Evolutionary conservation across 2,888 invertebrate species (phyloP).

Genomic region (Plebejus melissa): DNA sequence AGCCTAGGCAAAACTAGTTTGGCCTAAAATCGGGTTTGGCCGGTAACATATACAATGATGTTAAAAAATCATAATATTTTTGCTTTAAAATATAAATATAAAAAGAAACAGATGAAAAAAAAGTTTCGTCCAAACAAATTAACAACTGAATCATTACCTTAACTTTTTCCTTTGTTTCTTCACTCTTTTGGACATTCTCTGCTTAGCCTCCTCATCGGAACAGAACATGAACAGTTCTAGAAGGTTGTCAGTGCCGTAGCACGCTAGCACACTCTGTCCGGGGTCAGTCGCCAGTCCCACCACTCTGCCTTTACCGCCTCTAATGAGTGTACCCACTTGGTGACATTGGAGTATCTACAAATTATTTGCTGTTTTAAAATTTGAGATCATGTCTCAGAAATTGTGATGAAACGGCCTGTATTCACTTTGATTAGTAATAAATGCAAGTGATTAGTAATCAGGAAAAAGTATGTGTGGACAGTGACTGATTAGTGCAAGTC

Average conservation of each 20-base stretch:
- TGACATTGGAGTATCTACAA: conserved; percentile 81
- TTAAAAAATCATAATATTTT: too few species aligned
- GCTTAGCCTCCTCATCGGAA: conserved; percentile 85
- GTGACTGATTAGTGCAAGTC: too few species aligned
- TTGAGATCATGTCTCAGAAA: not conserved
- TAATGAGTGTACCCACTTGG: conserved; percentile 88
- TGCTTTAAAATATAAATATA: too few species aligned
- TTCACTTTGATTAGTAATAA: too few species aligned
- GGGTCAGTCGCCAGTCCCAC: conserved; percentile 85
- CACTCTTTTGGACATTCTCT: conserved; percentile 85
- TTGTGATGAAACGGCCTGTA: too few species aligned
- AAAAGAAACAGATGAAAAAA: too few species aligned
- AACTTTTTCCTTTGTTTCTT: conserved; percentile 85
- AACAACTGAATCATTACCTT: conserved; percentile 45
- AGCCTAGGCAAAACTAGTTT: too few species aligned
- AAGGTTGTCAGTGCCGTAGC: conserved; percentile 89
- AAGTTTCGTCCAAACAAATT: too few species aligned
- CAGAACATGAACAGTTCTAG: conserved; percentile 92
- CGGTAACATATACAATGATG: too few species aligned
- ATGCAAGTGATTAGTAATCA: too few species aligned
- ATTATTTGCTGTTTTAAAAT: not conserved
- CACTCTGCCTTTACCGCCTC: conserved; percentile 89
- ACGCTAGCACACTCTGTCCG: conserved; percentile 85
- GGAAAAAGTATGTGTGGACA: too few species aligned
- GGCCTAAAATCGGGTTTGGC: too few species aligned